Evolutionary conservation across 1,140 invertebrate genomes (phyloP), one percentile per base, ranked within the genome.

Genomic region (Amphibalanus amphitrite): DNA sequence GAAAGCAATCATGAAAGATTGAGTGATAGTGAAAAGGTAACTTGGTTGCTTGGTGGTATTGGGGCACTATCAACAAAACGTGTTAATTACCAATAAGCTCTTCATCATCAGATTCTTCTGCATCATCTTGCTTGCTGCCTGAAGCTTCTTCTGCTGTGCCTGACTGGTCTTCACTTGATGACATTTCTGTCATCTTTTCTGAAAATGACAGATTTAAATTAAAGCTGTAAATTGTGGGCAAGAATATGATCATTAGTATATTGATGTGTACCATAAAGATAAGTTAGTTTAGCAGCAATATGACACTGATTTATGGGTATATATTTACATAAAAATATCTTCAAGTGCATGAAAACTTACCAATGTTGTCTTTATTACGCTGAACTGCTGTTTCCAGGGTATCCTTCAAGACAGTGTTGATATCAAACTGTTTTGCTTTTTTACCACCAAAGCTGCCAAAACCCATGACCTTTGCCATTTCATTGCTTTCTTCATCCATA

Each of bases 371-470:
- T 65, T 72, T 76, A 29, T 77, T 77, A 23, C 70, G 72, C 67
- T 77, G 75, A 33, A 74, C 71, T 25, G 82, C 77, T 13, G 77
- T 80, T 69, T 79, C 80, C 1, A 79, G 79, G 17, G 82, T 82
- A 68, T 82, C 79, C 38, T 82, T 79, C 30, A 83, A 74, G 77
- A 83, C 79, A 70, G 82, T 79, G 76, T 87, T 82, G 1, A 91
- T 82, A 76, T 90, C 85, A 76, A 89, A 90, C 20, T 85, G 84
- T 78, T 89, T 89, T 0, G 88, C 88, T 76, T 90, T 90, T 74
- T 89, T 89, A 3, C 76, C 71, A 0, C 89, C 89, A 78, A 91
- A 91, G 20, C 85, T 84, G 69, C 85, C 84, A 70, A 90, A 88
- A 0, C 89, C 89, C 88, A 90, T 90, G 3, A 72, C 64, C 6